Evolutionary conservation across 1,140 invertebrate species (phyloP), one percentile per base, ranked within the genome.

Genomic region (Akabosia matsudoensis): DNA sequence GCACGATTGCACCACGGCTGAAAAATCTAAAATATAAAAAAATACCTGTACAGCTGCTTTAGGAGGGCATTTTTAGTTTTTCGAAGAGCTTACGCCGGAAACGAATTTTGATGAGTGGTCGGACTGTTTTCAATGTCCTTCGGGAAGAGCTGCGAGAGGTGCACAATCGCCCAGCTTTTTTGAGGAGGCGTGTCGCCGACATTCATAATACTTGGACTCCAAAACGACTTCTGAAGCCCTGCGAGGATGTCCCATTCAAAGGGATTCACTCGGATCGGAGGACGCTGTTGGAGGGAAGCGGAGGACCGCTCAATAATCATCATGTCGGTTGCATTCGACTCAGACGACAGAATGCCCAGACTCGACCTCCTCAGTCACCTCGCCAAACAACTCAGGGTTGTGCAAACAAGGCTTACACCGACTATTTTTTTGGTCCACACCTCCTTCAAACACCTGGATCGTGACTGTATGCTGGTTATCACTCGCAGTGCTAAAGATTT

Each of bases 401-500:
- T n/a, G n/a, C n/a, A n/a, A n/a, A n/a, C n/a, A n/a, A n/a, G n/a
- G n/a, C n/a, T n/a, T n/a, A n/a, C n/a, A n/a, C n/a, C n/a, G n/a
- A n/a, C n/a, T n/a, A n/a, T n/a, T n/a, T n/a, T n/a, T n/a, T n/a
- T n/a, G n/a, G n/a, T n/a, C n/a, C n/a, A n/a, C n/a, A n/a, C n/a
- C n/a, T n/a, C n/a, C n/a, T n/a, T n/a, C n/a, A n/a, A n/a, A n/a
- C 64, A 33, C n/a, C n/a, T n/a, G n/a, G n/a, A n/a, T n/a, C n/a
- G n/a, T n/a, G n/a, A n/a, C n/a, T n/a, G n/a, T n/a, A n/a, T n/a
- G n/a, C n/a, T n/a, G n/a, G n/a, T n/a, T n/a, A n/a, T n/a, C n/a
- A n/a, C n/a, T n/a, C n/a, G 97, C 97, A 14, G 97, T 99, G 0
- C 96, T 98, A 90, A 99, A 99, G 81, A 99, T 96, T 84, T 99